These are phyloP conservation scores for Barypeithes pellucidus DNA, from an alignment of 2,888 invertebrate species.

Conservation along the genomic window DNA sequence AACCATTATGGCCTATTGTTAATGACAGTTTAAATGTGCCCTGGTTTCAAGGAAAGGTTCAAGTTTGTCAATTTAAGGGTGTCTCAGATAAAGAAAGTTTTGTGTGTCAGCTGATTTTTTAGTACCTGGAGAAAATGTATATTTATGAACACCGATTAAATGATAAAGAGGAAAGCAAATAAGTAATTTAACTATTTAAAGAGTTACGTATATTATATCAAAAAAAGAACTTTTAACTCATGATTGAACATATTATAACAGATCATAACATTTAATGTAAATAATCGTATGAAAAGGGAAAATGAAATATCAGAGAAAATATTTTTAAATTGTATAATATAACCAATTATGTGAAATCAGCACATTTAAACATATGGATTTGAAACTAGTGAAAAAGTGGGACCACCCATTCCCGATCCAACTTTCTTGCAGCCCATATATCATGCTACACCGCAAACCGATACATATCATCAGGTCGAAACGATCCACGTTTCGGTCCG, in stretches of 20 bases:
- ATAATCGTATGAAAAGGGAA: too few species aligned
- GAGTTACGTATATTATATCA: too few species aligned
- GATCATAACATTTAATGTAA: too few species aligned
- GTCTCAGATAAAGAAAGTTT: background rate
- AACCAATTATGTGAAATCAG: too few species aligned
- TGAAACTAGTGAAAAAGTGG: slow-evolving; percentile 6
- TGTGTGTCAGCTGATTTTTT: slow-evolving; percentile 17
- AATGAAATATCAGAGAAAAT: too few species aligned
- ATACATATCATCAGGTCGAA: slow-evolving; percentile 46
- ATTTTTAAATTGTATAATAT: too few species aligned
- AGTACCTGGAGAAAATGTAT: background rate
- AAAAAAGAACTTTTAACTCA: too few species aligned
- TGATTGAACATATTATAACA: too few species aligned
- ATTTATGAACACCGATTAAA: too few species aligned
- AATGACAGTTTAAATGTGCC: slow-evolving; percentile 29
- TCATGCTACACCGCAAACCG: slow-evolving; percentile 38
- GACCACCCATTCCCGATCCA: slow-evolving; percentile 45
- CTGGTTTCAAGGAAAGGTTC: slow-evolving; percentile 18
- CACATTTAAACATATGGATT: slow-evolving; percentile 10
- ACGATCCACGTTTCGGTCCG: slow-evolving; percentile 39
- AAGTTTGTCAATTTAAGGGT: background rate
- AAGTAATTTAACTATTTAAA: background rate
- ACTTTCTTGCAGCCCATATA: slow-evolving; percentile 34
- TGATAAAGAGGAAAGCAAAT: too few species aligned
- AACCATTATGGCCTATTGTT: slow-evolving; percentile 50